Base-by-base conservation (phyloP, 2,888 invertebrate genomes). In the Yponomeuta malinellus region DNA sequence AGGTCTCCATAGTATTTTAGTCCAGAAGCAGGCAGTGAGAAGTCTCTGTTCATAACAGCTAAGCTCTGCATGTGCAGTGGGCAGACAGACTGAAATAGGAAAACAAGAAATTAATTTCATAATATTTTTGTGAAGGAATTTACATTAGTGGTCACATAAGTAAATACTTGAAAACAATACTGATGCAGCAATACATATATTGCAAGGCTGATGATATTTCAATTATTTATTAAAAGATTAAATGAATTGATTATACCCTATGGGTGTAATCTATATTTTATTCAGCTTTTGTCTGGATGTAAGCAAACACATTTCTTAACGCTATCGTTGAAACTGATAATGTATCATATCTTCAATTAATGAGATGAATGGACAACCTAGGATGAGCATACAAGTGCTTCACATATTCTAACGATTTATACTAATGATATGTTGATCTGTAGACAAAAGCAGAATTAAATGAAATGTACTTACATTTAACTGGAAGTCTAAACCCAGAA, bases 401-500 rank as follows among this genome's bases (percentile, higher is more conserved):
- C 43, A 43, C 43, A 43, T 5, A 43, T 43, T 37, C 5, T 37
- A 37, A 37, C 37, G 5, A 37, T 37, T 37, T 37, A 37, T 37
- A 2, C 5, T 43, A 43, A 43, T 43, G 43, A 8, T 8, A 43
- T 43, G 43, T 43, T 43, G 9, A 43, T 43, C 6, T 43, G 43
- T 43, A 43, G 43, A 43, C 43, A 43, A 43, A 43, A 8, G 43
- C 43, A 43, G 9, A 43, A 8, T 5, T 43, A 43, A 6, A 43
- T 43, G 6, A 43, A 8, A 43, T 43, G 12, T 12, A 59, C 83
- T 89, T 90, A 96, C 96, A 83, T 92, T 84, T 73, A 96, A 81
- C 81, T 93, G 93, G 75, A 94, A 94, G 80, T 95, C 94, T 75
- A 95, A 82, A 63, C 93, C 87, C 74, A 95, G 80, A 72, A 95